phyloP scores from a whole-genome alignment of 2,888 invertebrate genomes.

The Gymnocheta viridis region DNA sequence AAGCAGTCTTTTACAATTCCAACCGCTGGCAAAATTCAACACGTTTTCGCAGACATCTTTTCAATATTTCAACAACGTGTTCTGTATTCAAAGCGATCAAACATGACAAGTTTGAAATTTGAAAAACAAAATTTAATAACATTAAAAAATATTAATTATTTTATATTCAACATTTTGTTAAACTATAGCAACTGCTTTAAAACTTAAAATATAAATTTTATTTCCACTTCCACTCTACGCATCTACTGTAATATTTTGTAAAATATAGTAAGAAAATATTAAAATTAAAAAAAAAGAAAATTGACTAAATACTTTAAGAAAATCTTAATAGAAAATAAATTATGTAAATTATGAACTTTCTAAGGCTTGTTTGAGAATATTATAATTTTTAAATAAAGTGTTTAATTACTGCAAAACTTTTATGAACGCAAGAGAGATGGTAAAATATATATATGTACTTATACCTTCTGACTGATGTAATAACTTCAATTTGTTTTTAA shows the following conservation, averaged over 20 bases:
- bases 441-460: too few species aligned
- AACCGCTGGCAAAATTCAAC: constrained; percentile 74
- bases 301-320: constrained; percentile 23
- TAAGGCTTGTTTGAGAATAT: constrained; percentile 10
- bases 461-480: too few species aligned
- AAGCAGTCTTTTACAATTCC: constrained; percentile 81
- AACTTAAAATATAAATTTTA: neutral
- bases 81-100: constrained; percentile 77
- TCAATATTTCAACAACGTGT: constrained; percentile 48
- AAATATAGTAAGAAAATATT: neutral
- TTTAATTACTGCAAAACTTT: too few species aligned
- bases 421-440: too few species aligned
- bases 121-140: neutral
- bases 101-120: neutral
- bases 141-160: neutral
- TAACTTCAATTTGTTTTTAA: too few species aligned
- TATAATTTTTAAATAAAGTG: too few species aligned
- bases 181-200: neutral
- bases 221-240: neutral
- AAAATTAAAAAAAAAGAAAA: neutral
- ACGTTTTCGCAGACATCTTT: constrained; percentile 26
- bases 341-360: neutral
- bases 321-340: constrained; percentile 1
- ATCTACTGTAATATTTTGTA: constrained; percentile 35
- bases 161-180: neutral